phyloP scores from a whole-genome alignment of 35 echinoderm and acorn worm genomes.

The Ptychodera flava region DNA sequence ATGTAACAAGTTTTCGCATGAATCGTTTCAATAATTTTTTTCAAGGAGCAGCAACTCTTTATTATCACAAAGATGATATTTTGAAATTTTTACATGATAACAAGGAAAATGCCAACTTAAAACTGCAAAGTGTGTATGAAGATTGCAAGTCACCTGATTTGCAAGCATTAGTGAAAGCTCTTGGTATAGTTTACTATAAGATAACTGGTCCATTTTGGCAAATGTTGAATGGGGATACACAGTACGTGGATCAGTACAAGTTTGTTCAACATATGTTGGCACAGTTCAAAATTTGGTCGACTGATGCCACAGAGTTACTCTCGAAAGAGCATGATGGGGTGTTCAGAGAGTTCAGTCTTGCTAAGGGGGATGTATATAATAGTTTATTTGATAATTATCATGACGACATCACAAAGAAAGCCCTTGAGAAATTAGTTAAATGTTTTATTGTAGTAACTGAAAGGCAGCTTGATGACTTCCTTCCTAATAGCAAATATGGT shows the following conservation, averaged over 20 bases:
- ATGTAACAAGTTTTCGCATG: constrained; percentile 35
- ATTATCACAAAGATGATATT: constrained; percentile 16
- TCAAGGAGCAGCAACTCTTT: constrained; percentile 20
- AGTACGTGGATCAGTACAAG: constrained; percentile 33
- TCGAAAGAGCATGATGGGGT: background rate
- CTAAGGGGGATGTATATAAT: background rate
- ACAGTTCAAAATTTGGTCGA: background rate
- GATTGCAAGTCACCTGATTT: too few relatives aligned
- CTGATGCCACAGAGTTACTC: background rate
- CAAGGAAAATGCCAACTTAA: too few relatives aligned
- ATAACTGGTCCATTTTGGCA: too few relatives aligned
- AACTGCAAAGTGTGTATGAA: too few relatives aligned
- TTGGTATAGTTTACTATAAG: too few relatives aligned
- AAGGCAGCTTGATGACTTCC: constrained; percentile 20
- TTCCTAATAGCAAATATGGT: constrained; percentile 25
- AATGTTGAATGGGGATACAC: constrained; percentile 2
- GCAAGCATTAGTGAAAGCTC: too few relatives aligned
- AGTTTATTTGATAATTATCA: background rate
- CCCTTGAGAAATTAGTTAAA: background rate
- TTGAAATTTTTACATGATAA: too few relatives aligned
- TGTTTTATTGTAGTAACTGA: constrained; percentile 17
- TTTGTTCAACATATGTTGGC: constrained; percentile 25
- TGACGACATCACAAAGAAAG: background rate
- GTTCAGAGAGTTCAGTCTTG: background rate
- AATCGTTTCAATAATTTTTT: constrained; percentile 45